Percentiles rank a stretch among this genome's conserved stretches.
phyloP scores from a whole-genome alignment of 2,113 vertebrate genomes.

The Suricata suricatta region DNA sequence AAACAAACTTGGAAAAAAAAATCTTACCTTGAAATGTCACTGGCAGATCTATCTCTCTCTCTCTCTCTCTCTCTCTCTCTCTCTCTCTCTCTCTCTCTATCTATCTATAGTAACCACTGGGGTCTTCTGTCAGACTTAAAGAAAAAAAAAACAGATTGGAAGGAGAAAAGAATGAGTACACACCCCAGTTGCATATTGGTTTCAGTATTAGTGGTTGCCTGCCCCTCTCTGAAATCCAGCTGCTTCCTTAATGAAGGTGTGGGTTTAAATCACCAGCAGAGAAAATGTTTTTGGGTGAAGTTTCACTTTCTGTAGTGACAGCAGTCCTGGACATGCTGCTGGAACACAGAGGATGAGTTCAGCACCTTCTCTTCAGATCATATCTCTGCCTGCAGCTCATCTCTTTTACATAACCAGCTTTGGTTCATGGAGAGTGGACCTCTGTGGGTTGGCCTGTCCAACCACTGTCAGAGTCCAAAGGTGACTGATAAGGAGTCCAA shows the following conservation, averaged over 20 bases:
- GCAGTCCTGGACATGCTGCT: constrained; percentile 51
- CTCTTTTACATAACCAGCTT: constrained; percentile 65
- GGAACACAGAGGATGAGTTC: constrained; percentile 51
- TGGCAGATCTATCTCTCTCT: neutral
- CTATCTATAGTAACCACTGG: neutral
- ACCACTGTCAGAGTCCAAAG: neutral
- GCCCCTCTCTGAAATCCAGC: constrained; percentile 5
- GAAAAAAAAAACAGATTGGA: neutral
- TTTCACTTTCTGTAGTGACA: constrained; percentile 61
- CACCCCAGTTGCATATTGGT: neutral
- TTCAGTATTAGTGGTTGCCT: neutral
- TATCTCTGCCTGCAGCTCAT: constrained; percentile 37
- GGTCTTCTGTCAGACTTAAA: neutral
- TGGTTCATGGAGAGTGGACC: constrained; percentile 51
- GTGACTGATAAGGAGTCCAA: constrained; percentile 37
- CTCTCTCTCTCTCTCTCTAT: neutral
- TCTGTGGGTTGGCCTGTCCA: constrained; percentile 32
- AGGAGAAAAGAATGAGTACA: neutral
- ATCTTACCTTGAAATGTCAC: neutral
- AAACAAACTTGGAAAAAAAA: too few species aligned
- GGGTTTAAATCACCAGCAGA: constrained; percentile 43
- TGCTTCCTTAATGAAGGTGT: constrained; percentile 37
- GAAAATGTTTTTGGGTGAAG: constrained; percentile 41
- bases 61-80: neutral
- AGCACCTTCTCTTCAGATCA: constrained; percentile 47